Conservation (phyloP, 2,888 invertebrate species). For the Pilophorus perplexus region DNA sequence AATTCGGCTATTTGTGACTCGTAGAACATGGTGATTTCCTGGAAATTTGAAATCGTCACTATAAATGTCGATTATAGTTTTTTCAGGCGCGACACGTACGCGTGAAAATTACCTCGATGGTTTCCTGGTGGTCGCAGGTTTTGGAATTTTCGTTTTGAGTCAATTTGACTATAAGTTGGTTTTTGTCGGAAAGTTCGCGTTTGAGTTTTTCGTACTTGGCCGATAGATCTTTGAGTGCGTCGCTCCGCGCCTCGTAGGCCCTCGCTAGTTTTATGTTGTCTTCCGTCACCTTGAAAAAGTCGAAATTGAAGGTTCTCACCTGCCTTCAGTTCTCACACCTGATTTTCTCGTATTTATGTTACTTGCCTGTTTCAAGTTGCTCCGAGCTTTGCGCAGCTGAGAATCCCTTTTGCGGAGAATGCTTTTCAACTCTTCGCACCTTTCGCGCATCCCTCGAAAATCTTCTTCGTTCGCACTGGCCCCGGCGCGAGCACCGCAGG, state of each 20-base stretch:
- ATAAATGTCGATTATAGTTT: no score
- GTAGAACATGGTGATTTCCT: slow-evolving; percentile 13
- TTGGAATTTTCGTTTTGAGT: background rate
- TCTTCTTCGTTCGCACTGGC: background rate
- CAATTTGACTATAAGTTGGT: background rate
- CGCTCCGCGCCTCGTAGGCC: background rate
- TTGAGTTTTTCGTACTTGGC: background rate
- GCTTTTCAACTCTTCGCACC: slow-evolving; percentile 11
- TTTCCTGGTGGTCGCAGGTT: background rate
- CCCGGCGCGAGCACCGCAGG: background rate
- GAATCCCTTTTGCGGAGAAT: slow-evolving; percentile 4
- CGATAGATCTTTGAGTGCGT: background rate
- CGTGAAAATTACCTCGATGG: no score
- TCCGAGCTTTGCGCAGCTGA: slow-evolving; percentile 10
- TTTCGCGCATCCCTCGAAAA: background rate
- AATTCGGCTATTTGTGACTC: slow-evolving; percentile 1
- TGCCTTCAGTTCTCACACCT: no score
- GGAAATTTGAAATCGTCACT: no score
- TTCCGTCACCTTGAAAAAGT: slow-evolving; percentile 3
- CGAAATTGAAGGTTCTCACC: no score
- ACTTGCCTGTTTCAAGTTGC: slow-evolving; percentile 11
- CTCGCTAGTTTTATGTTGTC: slow-evolving; percentile 21
- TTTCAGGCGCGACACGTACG: no score
- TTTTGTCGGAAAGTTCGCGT: background rate
- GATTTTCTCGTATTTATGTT: no score